Percentiles rank a stretch among this genome's conserved stretches.
These are phyloP conservation scores for Ceraclea dissimilis DNA, from an alignment of 2,888 invertebrate genomes.

Conservation along the genomic window DNA sequence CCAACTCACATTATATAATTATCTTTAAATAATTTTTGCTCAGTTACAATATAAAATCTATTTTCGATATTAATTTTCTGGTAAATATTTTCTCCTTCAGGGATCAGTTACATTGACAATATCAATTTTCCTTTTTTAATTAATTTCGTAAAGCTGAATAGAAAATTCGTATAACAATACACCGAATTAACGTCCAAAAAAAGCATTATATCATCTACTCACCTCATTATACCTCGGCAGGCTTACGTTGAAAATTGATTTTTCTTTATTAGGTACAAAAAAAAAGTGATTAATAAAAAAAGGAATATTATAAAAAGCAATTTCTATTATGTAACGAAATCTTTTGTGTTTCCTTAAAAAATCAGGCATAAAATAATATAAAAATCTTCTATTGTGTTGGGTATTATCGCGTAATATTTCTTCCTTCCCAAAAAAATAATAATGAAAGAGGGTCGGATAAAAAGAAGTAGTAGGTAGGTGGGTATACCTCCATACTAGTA, in stretches of 20 bases:
- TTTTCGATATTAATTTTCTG: too few relatives aligned
- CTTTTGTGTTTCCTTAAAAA: slow-evolving; percentile 1
- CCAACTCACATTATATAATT: too few relatives aligned
- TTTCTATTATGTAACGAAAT: not conserved
- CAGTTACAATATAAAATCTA: too few relatives aligned
- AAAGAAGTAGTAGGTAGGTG: not conserved
- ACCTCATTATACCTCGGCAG: too few relatives aligned
- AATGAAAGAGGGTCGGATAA: slow-evolving; percentile 1
- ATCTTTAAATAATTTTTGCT: too few relatives aligned
- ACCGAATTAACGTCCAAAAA: too few relatives aligned
- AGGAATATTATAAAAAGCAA: not conserved
- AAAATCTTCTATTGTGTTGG: not conserved
- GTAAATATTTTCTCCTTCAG: too few relatives aligned
- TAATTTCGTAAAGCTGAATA: too few relatives aligned
- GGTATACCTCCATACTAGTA: not conserved
- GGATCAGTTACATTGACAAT: too few relatives aligned
- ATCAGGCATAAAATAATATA: not conserved
- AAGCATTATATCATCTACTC: too few relatives aligned
- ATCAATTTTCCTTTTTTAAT: too few relatives aligned
- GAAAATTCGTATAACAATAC: too few relatives aligned
- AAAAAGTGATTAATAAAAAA: slow-evolving; percentile 1
- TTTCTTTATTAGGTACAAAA: not conserved
- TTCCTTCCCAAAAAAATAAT: not conserved
- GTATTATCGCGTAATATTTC: not conserved
- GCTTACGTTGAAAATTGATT: not conserved